Evolutionary conservation across 2,888 invertebrate species (phyloP).

Genomic region (Pandemis heparana): DNA sequence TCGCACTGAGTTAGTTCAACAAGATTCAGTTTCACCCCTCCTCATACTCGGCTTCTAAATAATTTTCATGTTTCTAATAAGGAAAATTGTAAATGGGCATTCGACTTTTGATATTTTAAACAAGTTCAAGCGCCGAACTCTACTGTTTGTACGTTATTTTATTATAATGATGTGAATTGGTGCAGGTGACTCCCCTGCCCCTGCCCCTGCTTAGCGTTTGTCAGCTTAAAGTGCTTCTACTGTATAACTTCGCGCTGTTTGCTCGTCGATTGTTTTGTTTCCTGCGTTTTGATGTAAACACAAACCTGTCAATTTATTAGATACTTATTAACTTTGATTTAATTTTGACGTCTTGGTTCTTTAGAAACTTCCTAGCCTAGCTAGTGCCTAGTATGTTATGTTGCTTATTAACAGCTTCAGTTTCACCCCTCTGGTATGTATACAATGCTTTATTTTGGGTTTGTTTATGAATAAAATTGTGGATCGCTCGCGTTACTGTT

Average conservation of each 20-base stretch:
- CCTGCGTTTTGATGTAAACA: constrained; percentile 16
- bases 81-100: constrained; percentile 81
- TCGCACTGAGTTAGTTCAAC: constrained; percentile 85
- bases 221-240: constrained; percentile 24
- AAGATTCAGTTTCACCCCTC: constrained; percentile 80
- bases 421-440: too few relatives aligned
- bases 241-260: constrained; percentile 35
- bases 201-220: constrained; percentile 28
- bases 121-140: constrained; percentile 44
- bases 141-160: constrained; percentile 52
- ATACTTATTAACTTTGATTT: neutral
- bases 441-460: too few relatives aligned
- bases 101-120: constrained; percentile 67
- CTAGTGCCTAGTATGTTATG: too few relatives aligned
- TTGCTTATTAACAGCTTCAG: too few relatives aligned
- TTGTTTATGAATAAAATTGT: too few relatives aligned
- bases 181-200: constrained; percentile 50
- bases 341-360: neutral
- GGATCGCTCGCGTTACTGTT: neutral
- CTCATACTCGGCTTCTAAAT: constrained; percentile 76
- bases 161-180: constrained; percentile 55
- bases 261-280: constrained; percentile 39
- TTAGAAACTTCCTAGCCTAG: too few relatives aligned
- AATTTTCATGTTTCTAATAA: constrained; percentile 79
- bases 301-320: constrained; percentile 25